phyloP scores from a whole-genome alignment of 2,888 invertebrate genomes.

The Venustoraphidia nigricollis region DNA sequence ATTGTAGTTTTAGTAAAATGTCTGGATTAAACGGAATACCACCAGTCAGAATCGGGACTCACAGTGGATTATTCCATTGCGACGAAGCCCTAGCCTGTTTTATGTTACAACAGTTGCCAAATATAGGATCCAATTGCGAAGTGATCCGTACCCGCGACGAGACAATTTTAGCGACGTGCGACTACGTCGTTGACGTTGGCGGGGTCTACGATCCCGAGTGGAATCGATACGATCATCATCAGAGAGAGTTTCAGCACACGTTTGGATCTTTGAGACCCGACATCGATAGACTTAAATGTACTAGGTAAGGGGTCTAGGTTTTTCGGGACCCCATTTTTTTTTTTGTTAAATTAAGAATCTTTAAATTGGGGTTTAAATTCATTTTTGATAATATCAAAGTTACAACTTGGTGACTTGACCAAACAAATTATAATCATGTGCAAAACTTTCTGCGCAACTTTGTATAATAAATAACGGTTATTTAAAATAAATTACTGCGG shows the following conservation, averaged over 20 bases:
- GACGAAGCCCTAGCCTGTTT: slow-evolving; percentile 92
- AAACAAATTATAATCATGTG: no score
- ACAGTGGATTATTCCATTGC: slow-evolving; percentile 79
- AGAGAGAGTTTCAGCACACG: slow-evolving; percentile 56
- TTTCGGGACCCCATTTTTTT: no score
- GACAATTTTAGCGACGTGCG: slow-evolving; percentile 56
- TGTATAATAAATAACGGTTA: no score
- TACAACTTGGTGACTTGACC: no score
- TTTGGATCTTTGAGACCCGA: slow-evolving; percentile 48
- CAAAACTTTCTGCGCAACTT: no score
- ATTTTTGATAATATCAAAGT: no score
- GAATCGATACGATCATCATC: slow-evolving; percentile 89
- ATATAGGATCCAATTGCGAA: slow-evolving; percentile 56
- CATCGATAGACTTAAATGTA: not conserved
- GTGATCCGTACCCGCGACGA: slow-evolving; percentile 54
- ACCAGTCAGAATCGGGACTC: slow-evolving; percentile 47
- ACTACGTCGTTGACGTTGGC: slow-evolving; percentile 93
- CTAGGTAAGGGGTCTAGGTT: not conserved
- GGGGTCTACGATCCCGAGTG: slow-evolving; percentile 60
- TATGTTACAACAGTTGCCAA: slow-evolving; percentile 68
- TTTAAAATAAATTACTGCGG: no score
- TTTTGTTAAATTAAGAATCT: no score
- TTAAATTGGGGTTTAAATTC: no score
- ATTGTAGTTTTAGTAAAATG: slow-evolving; percentile 23
- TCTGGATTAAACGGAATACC: slow-evolving; percentile 20